A percentile compares a stretch with the other conserved stretches of the same genome.
Conservation (phyloP, 2,888 invertebrate species). For the Oligia fasciuncula region DNA sequence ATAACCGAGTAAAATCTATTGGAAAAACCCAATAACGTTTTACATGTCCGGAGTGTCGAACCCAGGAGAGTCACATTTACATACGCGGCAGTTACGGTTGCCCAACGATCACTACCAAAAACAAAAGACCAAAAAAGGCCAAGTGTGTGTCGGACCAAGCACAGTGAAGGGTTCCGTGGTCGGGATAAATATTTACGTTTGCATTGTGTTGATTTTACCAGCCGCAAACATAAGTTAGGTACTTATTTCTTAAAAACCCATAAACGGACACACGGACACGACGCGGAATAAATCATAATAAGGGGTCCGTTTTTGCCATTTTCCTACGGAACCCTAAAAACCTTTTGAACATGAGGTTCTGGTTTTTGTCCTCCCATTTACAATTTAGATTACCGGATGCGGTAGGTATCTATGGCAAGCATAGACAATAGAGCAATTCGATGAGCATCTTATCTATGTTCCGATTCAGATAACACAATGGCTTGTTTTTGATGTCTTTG, state of each 20-base stretch:
- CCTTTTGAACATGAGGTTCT: background rate
- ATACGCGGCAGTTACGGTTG: background rate
- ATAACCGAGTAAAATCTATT: background rate
- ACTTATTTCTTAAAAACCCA: background rate
- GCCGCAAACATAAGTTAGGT: background rate
- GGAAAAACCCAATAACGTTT: background rate
- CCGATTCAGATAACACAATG: conserved; percentile 79
- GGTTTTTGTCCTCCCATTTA: conserved; percentile 44
- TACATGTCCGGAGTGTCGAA: background rate
- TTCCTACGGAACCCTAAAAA: background rate
- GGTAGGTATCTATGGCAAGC: conserved; percentile 70
- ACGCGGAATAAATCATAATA: background rate
- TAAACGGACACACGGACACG: background rate
- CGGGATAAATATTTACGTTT: background rate
- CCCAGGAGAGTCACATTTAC: background rate
- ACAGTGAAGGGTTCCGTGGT: background rate
- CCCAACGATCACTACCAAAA: background rate
- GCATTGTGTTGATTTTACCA: background rate
- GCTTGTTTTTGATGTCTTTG: conserved; percentile 69
- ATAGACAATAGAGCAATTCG: conserved; percentile 82
- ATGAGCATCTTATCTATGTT: conserved; percentile 81
- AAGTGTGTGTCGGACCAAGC: too few relatives aligned
- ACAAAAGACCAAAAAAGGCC: conserved; percentile 6
- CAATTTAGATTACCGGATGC: conserved; percentile 74
- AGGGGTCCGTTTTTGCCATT: background rate